phyloP scores from a whole-genome alignment of 2,888 invertebrate species.

The Hirtodrosophila alboralis region DNA sequence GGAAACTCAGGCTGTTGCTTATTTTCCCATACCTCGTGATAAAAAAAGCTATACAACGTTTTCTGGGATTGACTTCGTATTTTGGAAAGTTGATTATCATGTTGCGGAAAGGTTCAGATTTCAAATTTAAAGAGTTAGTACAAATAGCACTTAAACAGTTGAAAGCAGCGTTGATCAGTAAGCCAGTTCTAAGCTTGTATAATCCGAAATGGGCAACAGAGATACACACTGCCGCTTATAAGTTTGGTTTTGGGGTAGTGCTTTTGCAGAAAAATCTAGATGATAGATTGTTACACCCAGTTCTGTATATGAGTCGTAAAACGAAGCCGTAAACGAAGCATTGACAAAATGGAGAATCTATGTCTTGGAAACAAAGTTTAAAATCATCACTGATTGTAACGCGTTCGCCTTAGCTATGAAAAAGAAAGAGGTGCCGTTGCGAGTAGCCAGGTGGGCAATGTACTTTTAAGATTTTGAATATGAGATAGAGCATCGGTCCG shows the following conservation, averaged over 20 bases:
- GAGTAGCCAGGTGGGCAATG: constrained; percentile 5
- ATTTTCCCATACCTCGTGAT: too few species aligned
- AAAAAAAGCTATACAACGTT: neutral
- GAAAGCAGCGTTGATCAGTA: neutral
- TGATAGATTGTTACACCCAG: constrained; percentile 7
- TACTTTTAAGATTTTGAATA: constrained; percentile 2
- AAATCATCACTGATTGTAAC: constrained; percentile 9
- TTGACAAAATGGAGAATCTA: constrained; percentile 7
- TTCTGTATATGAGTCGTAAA: constrained; percentile 9
- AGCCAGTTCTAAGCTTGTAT: constrained; percentile 3
- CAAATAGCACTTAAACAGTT: constrained; percentile 9
- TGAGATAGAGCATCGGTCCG: constrained; percentile 8
- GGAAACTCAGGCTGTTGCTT: too few species aligned
- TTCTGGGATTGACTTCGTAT: constrained; percentile 3
- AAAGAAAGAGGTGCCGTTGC: constrained; percentile 2
- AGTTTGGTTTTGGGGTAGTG: constrained; percentile 8
- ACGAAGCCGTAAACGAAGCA: neutral
- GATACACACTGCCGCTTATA: constrained; percentile 10
- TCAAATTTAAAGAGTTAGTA: constrained; percentile 1
- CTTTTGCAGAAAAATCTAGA: constrained; percentile 5
- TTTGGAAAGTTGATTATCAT: constrained; percentile 1
- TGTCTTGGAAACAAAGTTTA: neutral
- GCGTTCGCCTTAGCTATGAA: constrained; percentile 6
- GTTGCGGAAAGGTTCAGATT: neutral
- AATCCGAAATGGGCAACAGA: constrained; percentile 5